Evolutionary conservation across 2,797 vertebrate genomes (phyloP), one percentile per base, ranked within the genome.

Genomic region (Enteromius fasciolatus): DNA sequence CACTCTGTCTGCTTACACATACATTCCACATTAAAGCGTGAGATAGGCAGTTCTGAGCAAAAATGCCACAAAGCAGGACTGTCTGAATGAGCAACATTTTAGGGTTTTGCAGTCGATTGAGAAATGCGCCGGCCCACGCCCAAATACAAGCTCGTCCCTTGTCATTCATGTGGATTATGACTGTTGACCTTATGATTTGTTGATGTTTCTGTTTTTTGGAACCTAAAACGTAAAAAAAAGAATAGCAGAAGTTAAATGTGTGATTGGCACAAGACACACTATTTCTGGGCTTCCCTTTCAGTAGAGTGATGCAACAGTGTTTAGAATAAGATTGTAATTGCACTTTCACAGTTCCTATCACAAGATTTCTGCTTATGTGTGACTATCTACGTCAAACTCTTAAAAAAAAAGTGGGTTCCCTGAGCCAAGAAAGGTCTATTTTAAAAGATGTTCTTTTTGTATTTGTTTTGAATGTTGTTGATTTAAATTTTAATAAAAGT

Each of bases 271-370:
- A 67, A 75, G 69, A 85, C 33, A 6, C n/a, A 20, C 33, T 76
- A 15, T 67, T 82, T 87, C 75, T 46, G 73, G 17, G 57, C 20
- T 78, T 74, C 76, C 23, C n/a, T 18, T 48, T 4, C 15, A 11
- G 20, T 54, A 12, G 5, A 8, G n/a, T 86, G 81, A 85, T 64
- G 83, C 50, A 79, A 81, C 75, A 4, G 12, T 4, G 31, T 23
- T 61, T 46, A 9, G 36, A 44, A 87, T 52, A n/a, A 81, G 9
- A 75, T 73, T 68, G 4, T 68, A 84, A 82, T 80, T 15, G 31
- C 39, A 69, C 76, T 84, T 75, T 88, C 82, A 84, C 84, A 70
- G 79, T 80, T 25, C 28, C 10, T 48, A 74, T 87, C 87, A 88
- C 82, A 88, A 85, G 57, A 82, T 82, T 82, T 59, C 11, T 12